phyloP scores from a whole-genome alignment of 2,797 vertebrate species.

The Arremon brunneinucha region DNA sequence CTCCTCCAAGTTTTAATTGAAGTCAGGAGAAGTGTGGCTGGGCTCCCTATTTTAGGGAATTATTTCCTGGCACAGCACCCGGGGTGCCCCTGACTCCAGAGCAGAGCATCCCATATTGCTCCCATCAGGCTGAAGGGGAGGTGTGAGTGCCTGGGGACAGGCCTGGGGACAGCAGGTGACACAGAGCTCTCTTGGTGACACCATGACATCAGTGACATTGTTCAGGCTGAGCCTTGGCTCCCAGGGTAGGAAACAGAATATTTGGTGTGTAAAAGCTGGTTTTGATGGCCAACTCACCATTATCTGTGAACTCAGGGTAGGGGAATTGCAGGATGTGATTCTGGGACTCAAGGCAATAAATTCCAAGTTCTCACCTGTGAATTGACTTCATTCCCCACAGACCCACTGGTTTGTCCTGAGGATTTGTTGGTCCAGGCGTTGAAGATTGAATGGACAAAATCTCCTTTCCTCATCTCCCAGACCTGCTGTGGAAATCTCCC shows the following conservation, averaged over 20 bases:
- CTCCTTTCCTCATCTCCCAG: background rate
- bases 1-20: constrained; percentile 63
- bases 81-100: background rate
- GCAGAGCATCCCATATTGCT: constrained; percentile 8
- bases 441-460: background rate
- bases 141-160: background rate
- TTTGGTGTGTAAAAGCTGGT: background rate
- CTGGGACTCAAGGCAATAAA: no score
- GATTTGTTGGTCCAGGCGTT: background rate
- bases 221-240: background rate
- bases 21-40: constrained; percentile 53
- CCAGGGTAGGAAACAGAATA: background rate
- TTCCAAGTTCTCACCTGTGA: background rate
- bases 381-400: background rate
- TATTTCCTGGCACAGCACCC: constrained; percentile 26
- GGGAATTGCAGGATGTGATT: no score
- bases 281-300: no score
- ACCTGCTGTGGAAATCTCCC: background rate
- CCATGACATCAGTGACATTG: background rate
- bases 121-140: background rate
- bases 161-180: constrained; percentile 3
- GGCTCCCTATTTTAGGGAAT: constrained; percentile 40
- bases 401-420: background rate
- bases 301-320: no score
- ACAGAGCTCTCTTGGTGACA: background rate